A percentile compares a stretch with the other conserved stretches of the same genome.
Conservation (phyloP, 2,888 invertebrate species). For the Bruchidius siliquastri region DNA sequence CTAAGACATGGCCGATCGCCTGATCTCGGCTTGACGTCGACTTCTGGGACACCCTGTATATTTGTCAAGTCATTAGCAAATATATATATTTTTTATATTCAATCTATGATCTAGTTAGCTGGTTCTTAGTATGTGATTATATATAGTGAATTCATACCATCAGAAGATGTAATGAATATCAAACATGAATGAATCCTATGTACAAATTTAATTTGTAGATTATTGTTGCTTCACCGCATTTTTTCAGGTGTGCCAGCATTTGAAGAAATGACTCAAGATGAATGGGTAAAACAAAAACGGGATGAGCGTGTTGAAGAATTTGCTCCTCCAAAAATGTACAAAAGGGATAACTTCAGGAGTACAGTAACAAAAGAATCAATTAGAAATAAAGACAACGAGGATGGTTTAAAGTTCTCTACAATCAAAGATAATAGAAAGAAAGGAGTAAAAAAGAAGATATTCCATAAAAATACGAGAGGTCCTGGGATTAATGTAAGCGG, state of each 20-base stretch:
- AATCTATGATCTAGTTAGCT: too few relatives aligned
- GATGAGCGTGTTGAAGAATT: constrained; percentile 70
- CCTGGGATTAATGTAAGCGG: neutral
- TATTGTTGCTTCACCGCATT: too few relatives aligned
- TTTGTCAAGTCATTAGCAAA: too few relatives aligned
- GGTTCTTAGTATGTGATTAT: too few relatives aligned
- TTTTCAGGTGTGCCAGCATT: constrained; percentile 42
- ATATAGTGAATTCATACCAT: too few relatives aligned
- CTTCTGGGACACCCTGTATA: too few relatives aligned
- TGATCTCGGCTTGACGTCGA: too few relatives aligned
- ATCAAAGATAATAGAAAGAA: neutral
- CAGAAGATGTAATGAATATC: too few relatives aligned
- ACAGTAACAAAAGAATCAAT: constrained; percentile 4
- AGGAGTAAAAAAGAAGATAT: neutral
- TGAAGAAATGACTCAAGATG: constrained; percentile 66
- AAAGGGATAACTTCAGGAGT: constrained; percentile 24
- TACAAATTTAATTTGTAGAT: too few relatives aligned
- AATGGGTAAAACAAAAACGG: constrained; percentile 73
- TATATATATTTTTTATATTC: too few relatives aligned
- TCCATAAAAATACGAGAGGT: neutral
- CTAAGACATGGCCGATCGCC: too few relatives aligned
- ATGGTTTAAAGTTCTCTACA: neutral
- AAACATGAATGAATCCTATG: too few relatives aligned
- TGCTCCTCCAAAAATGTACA: constrained; percentile 57
- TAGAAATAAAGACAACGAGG: constrained; percentile 2